phyloP scores from a whole-genome alignment of 2,888 invertebrate genomes.

The Drosophila rubida region DNA sequence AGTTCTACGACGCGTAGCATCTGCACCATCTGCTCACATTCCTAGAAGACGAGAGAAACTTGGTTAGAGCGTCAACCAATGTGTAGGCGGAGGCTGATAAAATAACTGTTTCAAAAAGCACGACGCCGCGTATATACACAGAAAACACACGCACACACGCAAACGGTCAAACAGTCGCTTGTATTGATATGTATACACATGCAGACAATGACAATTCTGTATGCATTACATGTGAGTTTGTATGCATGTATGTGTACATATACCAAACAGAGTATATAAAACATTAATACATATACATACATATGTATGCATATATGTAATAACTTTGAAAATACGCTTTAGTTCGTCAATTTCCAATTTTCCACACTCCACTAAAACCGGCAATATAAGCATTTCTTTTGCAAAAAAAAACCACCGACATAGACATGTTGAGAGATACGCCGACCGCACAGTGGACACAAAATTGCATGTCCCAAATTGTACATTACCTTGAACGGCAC shows the following conservation, averaged over 20 bases:
- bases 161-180: constrained; percentile 12
- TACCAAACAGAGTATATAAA: constrained; percentile 33
- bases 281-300: constrained; percentile 32
- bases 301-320: neutral
- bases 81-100: constrained; percentile 7
- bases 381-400: neutral
- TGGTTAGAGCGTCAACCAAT: neutral
- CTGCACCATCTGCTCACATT: constrained; percentile 84
- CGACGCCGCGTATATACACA: constrained; percentile 35
- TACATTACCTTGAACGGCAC: constrained; percentile 64
- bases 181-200: constrained; percentile 5
- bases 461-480: constrained; percentile 58
- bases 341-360: neutral
- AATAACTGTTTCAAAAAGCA: constrained; percentile 34
- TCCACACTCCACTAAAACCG: constrained; percentile 12
- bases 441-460: constrained; percentile 47
- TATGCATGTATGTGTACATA: constrained; percentile 20
- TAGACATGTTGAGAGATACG: constrained; percentile 13
- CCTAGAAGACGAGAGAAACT: constrained; percentile 61
- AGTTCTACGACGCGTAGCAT: constrained; percentile 93
- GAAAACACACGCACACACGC: constrained; percentile 15
- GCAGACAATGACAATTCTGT: constrained; percentile 44
- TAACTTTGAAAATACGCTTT: neutral
- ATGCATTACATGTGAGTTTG: constrained; percentile 43
- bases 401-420: constrained; percentile 11